Evolutionary conservation across 2,888 invertebrate species (phyloP), one percentile per base, ranked within the genome.

Genomic region (Mechanitis messenoides): DNA sequence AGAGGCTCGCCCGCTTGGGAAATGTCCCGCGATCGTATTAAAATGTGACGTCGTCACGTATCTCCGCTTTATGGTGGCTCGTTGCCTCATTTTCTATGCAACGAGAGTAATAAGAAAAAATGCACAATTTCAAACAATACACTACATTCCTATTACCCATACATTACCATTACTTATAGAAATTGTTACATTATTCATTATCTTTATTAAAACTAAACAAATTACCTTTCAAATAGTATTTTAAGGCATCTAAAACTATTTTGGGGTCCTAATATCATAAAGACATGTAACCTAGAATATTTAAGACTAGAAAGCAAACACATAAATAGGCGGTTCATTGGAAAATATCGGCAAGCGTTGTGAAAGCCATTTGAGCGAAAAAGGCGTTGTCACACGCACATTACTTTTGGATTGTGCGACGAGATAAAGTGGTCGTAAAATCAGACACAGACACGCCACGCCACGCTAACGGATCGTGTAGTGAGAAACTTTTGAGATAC

Each of bases 341-440:
- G 42, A 47, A 61, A 58, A 68, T 65, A 60, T 65, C 58, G 35
- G 53, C 61, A 58, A 57, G 59, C 58, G 58, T 28, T 54, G 50
- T 45, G 31, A 45, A 58, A 45, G 55, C 55, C 45, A 65, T 66
- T 66, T 61, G 55, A 63, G 59, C 53, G 64, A 64, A 59, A 74
- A 72, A 71, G 72, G 73, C 74, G 74, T 73, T 71, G 67, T 68
- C 67, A 62, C 68, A 63, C 64, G 61, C 58, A 68, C 74, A 79
- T 77, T 74, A 76, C 69, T 76, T 73, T 72, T 66, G 70, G 64
- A 61, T 53, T 69, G 58, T 68, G 68, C 55, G 69, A 56, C 67
- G 68, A 73, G 72, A 75, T 77, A 76, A 76, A 81, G 79, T 76
- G 78, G 71, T 72, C 74, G 75, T 76, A 75, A 79, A 78, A 78